Percentiles rank a stretch among this genome's conserved stretches.
phyloP scores from a whole-genome alignment of 2,888 invertebrate species.

The Papilio gigon region DNA sequence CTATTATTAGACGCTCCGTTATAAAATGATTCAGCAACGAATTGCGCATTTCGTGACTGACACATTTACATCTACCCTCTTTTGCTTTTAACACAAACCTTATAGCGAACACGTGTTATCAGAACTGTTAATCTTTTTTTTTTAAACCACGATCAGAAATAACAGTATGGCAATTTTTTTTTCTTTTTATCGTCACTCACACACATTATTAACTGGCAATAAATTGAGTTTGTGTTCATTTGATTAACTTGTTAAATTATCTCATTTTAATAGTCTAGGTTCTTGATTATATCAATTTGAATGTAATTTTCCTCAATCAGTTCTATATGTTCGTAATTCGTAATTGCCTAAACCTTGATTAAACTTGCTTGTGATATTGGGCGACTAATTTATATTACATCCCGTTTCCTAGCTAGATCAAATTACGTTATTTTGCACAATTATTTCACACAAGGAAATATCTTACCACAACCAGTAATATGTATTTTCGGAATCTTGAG shows the following conservation, averaged over 20 bases:
- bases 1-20: conserved; percentile 44
- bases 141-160: not conserved
- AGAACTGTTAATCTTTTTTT: not conserved
- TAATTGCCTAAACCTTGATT: conserved; percentile 1
- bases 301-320: conserved; percentile 12
- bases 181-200: not conserved
- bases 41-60: conserved; percentile 31
- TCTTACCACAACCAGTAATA: too few relatives aligned
- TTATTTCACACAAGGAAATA: conserved; percentile 41
- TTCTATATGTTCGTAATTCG: not conserved
- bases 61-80: conserved; percentile 6
- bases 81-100: not conserved
- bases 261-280: not conserved
- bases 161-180: not conserved
- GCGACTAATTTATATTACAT: not conserved
- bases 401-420: conserved; percentile 7
- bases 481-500: too few relatives aligned
- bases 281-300: not conserved
- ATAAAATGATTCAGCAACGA: conserved; percentile 34
- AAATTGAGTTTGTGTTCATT: not conserved
- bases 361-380: conserved; percentile 5
- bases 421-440: conserved; percentile 40
- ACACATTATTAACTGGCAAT: not conserved
- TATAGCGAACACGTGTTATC: not conserved
- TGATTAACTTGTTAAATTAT: not conserved